Conservation (phyloP, 1,140 invertebrate species). For the Carposina sasakii region DNA sequence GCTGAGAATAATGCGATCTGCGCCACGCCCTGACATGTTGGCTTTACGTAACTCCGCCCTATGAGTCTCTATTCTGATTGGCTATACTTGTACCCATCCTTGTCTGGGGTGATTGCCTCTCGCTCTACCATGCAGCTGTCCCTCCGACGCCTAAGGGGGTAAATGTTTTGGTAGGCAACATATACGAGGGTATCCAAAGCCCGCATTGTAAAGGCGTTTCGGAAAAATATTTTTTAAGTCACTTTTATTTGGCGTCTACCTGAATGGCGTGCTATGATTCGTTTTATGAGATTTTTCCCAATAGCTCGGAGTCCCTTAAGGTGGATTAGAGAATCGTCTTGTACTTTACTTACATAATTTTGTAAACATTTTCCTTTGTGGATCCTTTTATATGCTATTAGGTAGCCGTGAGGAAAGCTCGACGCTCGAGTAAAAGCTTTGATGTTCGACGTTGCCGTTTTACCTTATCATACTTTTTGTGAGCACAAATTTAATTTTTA, state of each 20-base stretch:
- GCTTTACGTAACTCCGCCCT: conserved; percentile 57
- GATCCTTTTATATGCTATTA: too few relatives aligned
- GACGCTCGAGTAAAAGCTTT: too few relatives aligned
- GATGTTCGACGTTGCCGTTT: too few relatives aligned
- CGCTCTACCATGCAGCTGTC: conserved; percentile 56
- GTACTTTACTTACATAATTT: conserved; percentile 43
- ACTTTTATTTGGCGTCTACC: conserved; percentile 60
- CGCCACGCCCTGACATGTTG: conserved; percentile 69
- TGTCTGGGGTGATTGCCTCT: conserved; percentile 14
- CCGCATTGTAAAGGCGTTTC: conserved; percentile 57
- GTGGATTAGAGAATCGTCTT: conserved; percentile 53
- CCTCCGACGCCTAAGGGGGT: conserved; percentile 65
- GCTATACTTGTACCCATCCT: conserved; percentile 17
- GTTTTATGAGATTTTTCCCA: conserved; percentile 68
- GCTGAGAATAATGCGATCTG: conserved; percentile 70
- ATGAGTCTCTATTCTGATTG: conserved; percentile 36
- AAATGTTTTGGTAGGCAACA: conserved; percentile 70
- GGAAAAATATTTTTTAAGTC: conserved; percentile 62
- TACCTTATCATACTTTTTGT: too few relatives aligned
- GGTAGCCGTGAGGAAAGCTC: too few relatives aligned
- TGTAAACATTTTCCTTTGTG: conserved; percentile 55
- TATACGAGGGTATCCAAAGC: conserved; percentile 61
- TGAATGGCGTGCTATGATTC: conserved; percentile 65
- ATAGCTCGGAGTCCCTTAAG: conserved; percentile 45
- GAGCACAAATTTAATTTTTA: too few relatives aligned